phyloP scores from a whole-genome alignment of 2,113 vertebrate species.

The Cricetomys ansorgei region DNA sequence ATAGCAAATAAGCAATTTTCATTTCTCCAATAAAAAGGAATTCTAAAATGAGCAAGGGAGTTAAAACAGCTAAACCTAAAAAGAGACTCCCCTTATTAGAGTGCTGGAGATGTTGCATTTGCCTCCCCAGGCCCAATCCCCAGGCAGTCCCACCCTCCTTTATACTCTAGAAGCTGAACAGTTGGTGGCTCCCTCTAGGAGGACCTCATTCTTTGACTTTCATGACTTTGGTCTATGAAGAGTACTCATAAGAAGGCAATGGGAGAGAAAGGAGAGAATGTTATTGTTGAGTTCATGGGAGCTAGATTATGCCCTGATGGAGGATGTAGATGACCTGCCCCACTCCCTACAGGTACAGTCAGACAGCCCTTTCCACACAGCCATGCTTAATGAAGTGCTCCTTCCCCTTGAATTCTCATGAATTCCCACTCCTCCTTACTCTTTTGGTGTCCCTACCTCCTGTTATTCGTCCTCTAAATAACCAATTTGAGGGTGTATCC shows the following conservation, averaged over 20 bases:
- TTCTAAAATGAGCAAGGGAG: conserved; percentile 9
- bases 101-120: background rate
- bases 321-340: background rate
- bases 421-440: background rate
- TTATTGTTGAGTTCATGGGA: background rate
- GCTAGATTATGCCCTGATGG: background rate
- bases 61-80: conserved; percentile 23
- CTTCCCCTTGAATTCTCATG: background rate
- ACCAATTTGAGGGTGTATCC: background rate
- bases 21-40: background rate
- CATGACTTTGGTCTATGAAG: background rate
- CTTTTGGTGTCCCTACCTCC: background rate
- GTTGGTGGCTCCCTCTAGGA: background rate
- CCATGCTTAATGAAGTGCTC: background rate
- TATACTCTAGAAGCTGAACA: background rate
- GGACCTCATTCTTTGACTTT: background rate
- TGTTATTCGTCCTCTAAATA: background rate
- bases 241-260: background rate
- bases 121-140: background rate
- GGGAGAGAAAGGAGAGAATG: background rate
- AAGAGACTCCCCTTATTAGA: background rate
- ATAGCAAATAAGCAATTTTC: background rate
- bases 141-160: background rate
- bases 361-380: background rate
- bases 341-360: background rate